Conservation (phyloP, 2,888 invertebrate species). For the Galerucella calmariensis region DNA sequence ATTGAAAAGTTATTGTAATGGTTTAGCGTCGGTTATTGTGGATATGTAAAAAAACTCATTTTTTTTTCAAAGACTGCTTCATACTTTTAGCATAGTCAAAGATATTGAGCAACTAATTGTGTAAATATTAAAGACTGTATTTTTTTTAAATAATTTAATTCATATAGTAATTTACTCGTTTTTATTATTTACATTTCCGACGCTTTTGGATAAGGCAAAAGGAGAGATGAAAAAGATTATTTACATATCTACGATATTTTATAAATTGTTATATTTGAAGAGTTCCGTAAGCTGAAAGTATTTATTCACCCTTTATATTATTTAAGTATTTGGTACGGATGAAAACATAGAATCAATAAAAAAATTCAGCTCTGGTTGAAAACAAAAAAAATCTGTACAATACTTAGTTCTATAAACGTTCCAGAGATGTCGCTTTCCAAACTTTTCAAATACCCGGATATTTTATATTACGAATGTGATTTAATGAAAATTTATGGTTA, state of each 20-base stretch:
- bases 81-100: neutral
- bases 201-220: neutral
- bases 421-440: neutral
- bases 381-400: neutral
- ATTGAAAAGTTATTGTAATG: neutral
- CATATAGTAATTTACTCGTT: neutral
- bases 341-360: neutral
- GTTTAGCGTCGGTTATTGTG: conserved; percentile 4
- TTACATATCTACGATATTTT: conserved; percentile 10
- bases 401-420: neutral
- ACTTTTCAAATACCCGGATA: conserved; percentile 1
- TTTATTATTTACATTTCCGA: neutral
- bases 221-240: conserved; percentile 9
- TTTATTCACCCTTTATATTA: neutral
- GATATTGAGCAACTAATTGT: neutral
- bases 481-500: conserved; percentile 39
- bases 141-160: neutral
- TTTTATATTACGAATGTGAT: conserved; percentile 49
- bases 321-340: neutral
- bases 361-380: neutral
- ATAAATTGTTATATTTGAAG: conserved; percentile 3
- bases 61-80: neutral
- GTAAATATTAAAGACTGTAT: neutral
- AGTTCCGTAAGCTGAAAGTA: neutral
- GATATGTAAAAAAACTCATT: neutral